These are phyloP conservation scores for Pseudanteris insignis DNA, from an alignment of 2,888 invertebrate genomes.

Conservation along the genomic window DNA sequence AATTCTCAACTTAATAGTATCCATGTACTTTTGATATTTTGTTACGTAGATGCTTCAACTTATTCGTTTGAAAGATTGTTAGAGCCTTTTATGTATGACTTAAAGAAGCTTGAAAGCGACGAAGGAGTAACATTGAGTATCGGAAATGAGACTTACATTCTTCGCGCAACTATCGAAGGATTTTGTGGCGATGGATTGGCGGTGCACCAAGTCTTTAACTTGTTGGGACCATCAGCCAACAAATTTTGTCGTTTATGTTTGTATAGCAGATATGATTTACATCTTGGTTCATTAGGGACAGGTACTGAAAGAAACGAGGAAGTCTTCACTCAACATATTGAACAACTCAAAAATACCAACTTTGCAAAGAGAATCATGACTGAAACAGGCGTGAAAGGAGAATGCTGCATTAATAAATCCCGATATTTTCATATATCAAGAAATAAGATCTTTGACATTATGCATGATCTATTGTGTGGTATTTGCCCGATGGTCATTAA, in stretches of 20 bases:
- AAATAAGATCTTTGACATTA: constrained; percentile 31
- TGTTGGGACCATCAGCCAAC: constrained; percentile 34
- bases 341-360: background rate
- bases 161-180: constrained; percentile 19
- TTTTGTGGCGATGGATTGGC: constrained; percentile 42
- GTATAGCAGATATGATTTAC: constrained; percentile 30
- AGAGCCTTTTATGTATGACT: constrained; percentile 34
- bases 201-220: constrained; percentile 35
- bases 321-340: constrained; percentile 8
- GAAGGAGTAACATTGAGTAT: constrained; percentile 11
- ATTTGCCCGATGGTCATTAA: constrained; percentile 43
- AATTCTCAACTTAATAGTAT: constrained; percentile 38
- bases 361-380: constrained; percentile 6
- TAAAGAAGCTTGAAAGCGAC: constrained; percentile 4
- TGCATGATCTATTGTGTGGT: constrained; percentile 30
- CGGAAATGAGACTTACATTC: background rate
- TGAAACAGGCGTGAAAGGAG: constrained; percentile 22
- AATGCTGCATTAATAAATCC: constrained; percentile 20
- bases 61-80: constrained; percentile 35
- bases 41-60: constrained; percentile 17
- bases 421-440: constrained; percentile 24
- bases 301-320: constrained; percentile 6
- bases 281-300: constrained; percentile 1
- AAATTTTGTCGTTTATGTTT: constrained; percentile 35
- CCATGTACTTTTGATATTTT: constrained; percentile 28